Evolutionary conservation across 2,888 invertebrate genomes (phyloP).

Genomic region (Agrenia bidenticulata): DNA sequence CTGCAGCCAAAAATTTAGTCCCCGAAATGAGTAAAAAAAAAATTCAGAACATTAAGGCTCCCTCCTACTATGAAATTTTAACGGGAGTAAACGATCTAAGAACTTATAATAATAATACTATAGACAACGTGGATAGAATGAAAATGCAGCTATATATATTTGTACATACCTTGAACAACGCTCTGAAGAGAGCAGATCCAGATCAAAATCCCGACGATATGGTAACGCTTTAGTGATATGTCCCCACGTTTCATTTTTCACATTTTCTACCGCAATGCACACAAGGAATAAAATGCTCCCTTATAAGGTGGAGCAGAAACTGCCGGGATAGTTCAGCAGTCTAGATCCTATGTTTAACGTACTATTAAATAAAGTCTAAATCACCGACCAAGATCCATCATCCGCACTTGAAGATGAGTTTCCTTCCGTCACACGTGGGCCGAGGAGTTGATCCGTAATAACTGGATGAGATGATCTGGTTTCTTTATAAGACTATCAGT

Average conservation of each 20-base stretch:
- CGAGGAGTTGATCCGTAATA: conserved; percentile 6
- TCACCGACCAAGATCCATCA: neutral
- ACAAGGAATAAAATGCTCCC: neutral
- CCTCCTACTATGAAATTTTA: too few relatives aligned
- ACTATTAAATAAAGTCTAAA: neutral
- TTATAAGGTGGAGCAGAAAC: too few relatives aligned
- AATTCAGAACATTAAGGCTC: too few relatives aligned
- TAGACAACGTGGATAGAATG: too few relatives aligned
- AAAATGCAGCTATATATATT: too few relatives aligned
- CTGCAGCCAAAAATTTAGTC: too few relatives aligned
- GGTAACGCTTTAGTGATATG: conserved; percentile 23
- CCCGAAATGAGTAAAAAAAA: too few relatives aligned
- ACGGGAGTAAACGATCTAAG: too few relatives aligned
- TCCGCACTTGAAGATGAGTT: neutral
- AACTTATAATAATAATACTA: too few relatives aligned
- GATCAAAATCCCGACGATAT: conserved; percentile 25
- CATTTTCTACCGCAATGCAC: conserved; percentile 26
- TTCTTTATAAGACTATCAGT: neutral
- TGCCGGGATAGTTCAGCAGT: too few relatives aligned
- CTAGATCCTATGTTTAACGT: neutral
- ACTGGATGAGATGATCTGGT: conserved; percentile 7
- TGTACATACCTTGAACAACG: conserved; percentile 24
- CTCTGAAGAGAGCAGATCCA: conserved; percentile 26
- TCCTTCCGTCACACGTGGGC: conserved; percentile 2
- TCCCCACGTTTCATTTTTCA: conserved; percentile 36